Conservation (phyloP, 2,888 invertebrate genomes). For the Galerucella calmariensis region DNA sequence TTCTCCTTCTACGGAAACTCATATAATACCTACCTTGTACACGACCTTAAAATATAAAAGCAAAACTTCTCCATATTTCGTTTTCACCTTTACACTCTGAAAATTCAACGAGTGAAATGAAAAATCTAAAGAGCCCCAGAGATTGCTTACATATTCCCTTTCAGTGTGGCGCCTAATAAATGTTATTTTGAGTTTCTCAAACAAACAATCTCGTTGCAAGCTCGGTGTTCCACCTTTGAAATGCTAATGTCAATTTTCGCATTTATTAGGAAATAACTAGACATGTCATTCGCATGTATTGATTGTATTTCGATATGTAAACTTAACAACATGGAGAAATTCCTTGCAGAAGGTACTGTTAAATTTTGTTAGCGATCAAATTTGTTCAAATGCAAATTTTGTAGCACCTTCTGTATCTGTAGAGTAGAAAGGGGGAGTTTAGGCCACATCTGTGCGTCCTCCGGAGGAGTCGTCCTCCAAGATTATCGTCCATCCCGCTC, state of each 20-base stretch:
- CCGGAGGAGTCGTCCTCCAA: too few species aligned
- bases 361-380: too few species aligned
- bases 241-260: constrained; percentile 35
- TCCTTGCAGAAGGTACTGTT: neutral
- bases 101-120: constrained; percentile 1
- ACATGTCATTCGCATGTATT: constrained; percentile 27
- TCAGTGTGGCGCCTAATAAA: constrained; percentile 34
- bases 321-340: neutral
- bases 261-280: constrained; percentile 31
- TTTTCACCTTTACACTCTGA: neutral
- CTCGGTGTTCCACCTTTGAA: constrained; percentile 29
- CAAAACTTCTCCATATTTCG: neutral
- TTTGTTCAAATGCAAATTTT: too few species aligned
- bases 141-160: constrained; percentile 28
- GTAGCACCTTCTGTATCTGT: too few species aligned
- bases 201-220: constrained; percentile 33
- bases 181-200: constrained; percentile 29
- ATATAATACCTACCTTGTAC: neutral
- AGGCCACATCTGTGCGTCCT: too few species aligned
- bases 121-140: constrained; percentile 19
- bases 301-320: constrained; percentile 1
- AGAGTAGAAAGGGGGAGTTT: too few species aligned
- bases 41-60: neutral
- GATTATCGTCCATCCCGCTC: too few species aligned
- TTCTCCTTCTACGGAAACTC: too few species aligned